Base-by-base conservation (phyloP, 2,888 invertebrate species). In the Endomychus coccineus region DNA sequence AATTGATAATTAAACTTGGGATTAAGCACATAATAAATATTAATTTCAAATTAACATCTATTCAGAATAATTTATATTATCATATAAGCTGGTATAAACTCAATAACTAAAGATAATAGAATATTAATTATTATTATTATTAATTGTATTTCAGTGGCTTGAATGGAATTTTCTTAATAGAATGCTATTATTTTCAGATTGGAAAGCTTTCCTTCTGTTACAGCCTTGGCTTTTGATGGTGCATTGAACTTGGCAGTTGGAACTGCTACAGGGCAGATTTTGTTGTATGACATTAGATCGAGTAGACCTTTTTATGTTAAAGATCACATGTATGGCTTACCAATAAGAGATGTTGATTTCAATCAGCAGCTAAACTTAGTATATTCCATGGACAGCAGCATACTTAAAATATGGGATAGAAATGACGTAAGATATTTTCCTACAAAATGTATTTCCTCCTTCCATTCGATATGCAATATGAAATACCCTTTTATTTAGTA, bases 271-370 rank as follows among this genome's bases (percentile, higher is more conserved):
- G 98, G 98, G 0, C 94, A 97, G 70, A 78, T 95, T 19, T 69
- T 97, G 6, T 63, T 98, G 1, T 99, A 95, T 62, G 98, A 99
- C 62, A 80, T 99, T 44, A 78, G 98, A 45, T 85, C 94, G 4
- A 81, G 80, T 49, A 87, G 85, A 57, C 97, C 98, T 0, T 72
- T 87, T 27, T 66, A 85, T 25, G 73, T 91, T 0, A 97, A 97
- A 64, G 96, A 99, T 67, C 97, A 98, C 58, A 83, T 90, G 73
- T 92, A 95, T 62, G 88, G 85, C 40, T 70, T 87, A 30, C 92
- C 97, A 0, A 94, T 98, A 33, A 89, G 83, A 60, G 77, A 80
- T 55, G 70, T 99, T 35, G 83, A 83, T 25, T 98, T 92, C 59
- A 89, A 92, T 59, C 71, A 76, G 44, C 71, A 71, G 51, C 78